phyloP scores from a whole-genome alignment of 2,888 invertebrate species.

The Criorhina ranunculi region DNA sequence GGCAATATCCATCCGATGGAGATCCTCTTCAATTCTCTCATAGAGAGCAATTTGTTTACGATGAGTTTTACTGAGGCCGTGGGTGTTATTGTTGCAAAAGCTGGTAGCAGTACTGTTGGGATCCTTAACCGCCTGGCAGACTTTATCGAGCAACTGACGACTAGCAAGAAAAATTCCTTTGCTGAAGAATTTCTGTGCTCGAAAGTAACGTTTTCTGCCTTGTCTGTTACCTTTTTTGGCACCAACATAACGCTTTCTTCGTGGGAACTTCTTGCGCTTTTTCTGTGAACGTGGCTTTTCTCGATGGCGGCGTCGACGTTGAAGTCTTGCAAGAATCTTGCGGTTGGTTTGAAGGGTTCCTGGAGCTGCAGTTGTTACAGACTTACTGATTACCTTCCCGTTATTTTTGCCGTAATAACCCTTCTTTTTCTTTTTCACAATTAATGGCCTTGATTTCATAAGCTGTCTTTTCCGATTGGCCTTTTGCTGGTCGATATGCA shows the following conservation, averaged over 20 bases:
- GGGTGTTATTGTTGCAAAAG: slow-evolving; percentile 59
- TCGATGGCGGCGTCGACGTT: slow-evolving; percentile 43
- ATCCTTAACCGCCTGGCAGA: slow-evolving; percentile 52
- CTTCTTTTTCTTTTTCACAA: not conserved
- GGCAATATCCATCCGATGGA: slow-evolving; percentile 46
- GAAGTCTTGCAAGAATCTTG: slow-evolving; percentile 50
- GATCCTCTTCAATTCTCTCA: slow-evolving; percentile 54
- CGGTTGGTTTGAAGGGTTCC: slow-evolving; percentile 20
- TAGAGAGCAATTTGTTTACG: slow-evolving; percentile 57
- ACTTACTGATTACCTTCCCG: not conserved
- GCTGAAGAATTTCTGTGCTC: slow-evolving; percentile 48
- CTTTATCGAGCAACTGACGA: slow-evolving; percentile 32
- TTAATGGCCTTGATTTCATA: not conserved
- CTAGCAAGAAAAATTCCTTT: slow-evolving; percentile 43
- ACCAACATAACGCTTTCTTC: slow-evolving; percentile 21
- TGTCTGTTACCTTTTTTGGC: slow-evolving; percentile 55
- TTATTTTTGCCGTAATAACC: not conserved
- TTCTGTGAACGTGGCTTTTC: slow-evolving; percentile 39
- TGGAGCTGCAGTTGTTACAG: not conserved
- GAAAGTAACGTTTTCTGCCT: slow-evolving; percentile 35
- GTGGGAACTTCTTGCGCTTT: slow-evolving; percentile 40
- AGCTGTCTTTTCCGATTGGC: not conserved
- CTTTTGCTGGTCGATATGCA: slow-evolving; percentile 34
- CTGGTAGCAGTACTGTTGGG: slow-evolving; percentile 32
- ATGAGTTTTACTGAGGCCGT: slow-evolving; percentile 54